Conservation (phyloP, 2,797 vertebrate species). For the Propithecus deckenii region DNA sequence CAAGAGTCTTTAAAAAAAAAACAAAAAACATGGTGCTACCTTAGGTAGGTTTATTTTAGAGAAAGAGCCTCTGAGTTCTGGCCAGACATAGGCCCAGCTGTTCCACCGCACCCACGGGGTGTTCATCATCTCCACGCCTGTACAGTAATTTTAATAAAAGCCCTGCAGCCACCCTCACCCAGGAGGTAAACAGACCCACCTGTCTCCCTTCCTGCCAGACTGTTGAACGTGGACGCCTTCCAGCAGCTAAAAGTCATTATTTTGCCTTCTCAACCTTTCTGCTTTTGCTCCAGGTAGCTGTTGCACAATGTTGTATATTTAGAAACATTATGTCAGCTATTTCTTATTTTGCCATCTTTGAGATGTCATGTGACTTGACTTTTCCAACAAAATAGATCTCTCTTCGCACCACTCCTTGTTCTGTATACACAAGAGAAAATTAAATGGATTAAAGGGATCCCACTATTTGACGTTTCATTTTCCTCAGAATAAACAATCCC, state of each 20-base stretch:
- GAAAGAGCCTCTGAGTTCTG: neutral
- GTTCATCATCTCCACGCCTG: neutral
- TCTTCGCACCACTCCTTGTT: neutral
- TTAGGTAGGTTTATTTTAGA: conserved; percentile 52
- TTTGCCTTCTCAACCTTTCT: neutral
- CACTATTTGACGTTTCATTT: neutral
- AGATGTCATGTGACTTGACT: neutral
- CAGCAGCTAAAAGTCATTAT: conserved; percentile 46
- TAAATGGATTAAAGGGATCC: neutral
- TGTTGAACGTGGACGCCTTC: conserved; percentile 51
- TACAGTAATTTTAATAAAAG: conserved; percentile 49
- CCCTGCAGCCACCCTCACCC: neutral
- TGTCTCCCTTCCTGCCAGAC: conserved; percentile 54
- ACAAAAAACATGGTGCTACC: neutral
- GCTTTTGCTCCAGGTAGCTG: conserved; percentile 2
- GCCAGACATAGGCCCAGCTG: conserved; percentile 22
- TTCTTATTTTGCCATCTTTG: conserved; percentile 39
- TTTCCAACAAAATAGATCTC: neutral
- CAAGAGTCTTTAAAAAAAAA: neutral
- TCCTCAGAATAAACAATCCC: neutral
- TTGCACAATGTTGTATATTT: conserved; percentile 20
- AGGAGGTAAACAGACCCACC: conserved; percentile 41
- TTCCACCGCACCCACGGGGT: neutral
- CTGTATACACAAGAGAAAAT: neutral
- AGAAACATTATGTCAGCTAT: conserved; percentile 61